These are phyloP conservation scores for Sesamia nonagrioides DNA, from an alignment of 1,140 invertebrate genomes.

Conservation along the genomic window DNA sequence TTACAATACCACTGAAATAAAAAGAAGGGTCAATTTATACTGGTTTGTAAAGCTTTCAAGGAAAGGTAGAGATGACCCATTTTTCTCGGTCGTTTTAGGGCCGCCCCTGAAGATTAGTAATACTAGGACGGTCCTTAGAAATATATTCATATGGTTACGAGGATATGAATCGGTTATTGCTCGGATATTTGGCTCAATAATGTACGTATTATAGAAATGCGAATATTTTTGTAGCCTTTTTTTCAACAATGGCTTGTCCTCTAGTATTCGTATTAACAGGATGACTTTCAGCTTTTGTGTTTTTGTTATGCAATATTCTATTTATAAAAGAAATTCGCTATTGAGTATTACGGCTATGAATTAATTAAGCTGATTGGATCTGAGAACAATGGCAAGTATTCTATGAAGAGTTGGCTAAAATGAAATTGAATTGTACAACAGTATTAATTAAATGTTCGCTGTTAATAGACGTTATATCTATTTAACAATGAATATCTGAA, in stretches of 20 bases:
- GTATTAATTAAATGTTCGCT: neutral
- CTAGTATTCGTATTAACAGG: neutral
- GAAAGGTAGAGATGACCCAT: slow-evolving; percentile 73
- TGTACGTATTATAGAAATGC: slow-evolving; percentile 52
- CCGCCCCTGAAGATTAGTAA: slow-evolving; percentile 68
- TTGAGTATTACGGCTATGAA: neutral
- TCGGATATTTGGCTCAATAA: slow-evolving; percentile 57
- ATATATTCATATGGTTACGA: slow-evolving; percentile 63
- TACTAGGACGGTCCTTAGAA: slow-evolving; percentile 59
- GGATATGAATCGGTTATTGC: slow-evolving; percentile 61
- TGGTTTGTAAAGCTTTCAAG: slow-evolving; percentile 60
- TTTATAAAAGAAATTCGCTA: slow-evolving; percentile 4
- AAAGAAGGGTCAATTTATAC: slow-evolving; percentile 50
- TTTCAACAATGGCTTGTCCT: slow-evolving; percentile 25
- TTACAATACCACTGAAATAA: slow-evolving; percentile 3
- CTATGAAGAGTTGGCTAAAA: neutral
- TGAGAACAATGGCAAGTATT: slow-evolving; percentile 8
- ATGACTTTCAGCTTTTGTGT: slow-evolving; percentile 11
- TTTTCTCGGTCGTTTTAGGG: slow-evolving; percentile 66
- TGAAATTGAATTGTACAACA: slow-evolving; percentile 9
- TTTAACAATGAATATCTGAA: neutral
- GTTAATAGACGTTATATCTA: neutral
- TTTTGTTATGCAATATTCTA: neutral
- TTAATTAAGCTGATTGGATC: slow-evolving; percentile 21
- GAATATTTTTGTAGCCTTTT: slow-evolving; percentile 46